Conservation (phyloP, 2,888 invertebrate species). For the Troides helena region DNA sequence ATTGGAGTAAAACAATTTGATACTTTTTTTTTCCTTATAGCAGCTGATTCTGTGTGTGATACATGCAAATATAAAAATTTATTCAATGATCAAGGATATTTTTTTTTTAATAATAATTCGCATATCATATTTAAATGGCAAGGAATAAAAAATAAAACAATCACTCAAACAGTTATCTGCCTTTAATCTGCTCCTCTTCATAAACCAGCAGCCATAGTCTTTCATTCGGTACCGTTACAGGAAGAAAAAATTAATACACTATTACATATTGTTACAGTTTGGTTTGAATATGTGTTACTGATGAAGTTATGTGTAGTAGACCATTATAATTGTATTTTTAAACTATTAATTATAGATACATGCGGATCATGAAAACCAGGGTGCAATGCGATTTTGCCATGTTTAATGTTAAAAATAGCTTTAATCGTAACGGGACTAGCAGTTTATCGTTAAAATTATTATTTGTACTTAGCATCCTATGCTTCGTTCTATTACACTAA, state of each 20-base stretch:
- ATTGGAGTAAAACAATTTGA: too few relatives aligned
- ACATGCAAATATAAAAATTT: too few relatives aligned
- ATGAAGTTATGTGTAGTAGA: slow-evolving; percentile 74
- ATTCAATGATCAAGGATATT: too few relatives aligned
- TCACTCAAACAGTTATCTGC: slow-evolving; percentile 78
- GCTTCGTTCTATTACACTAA: slow-evolving; percentile 74
- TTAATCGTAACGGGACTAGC: slow-evolving; percentile 72
- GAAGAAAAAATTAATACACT: slow-evolving; percentile 77
- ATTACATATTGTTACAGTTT: slow-evolving; percentile 78
- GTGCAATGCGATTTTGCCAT: slow-evolving; percentile 72
- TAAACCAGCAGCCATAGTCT: slow-evolving; percentile 79
- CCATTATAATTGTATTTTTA: slow-evolving; percentile 66
- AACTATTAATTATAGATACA: slow-evolving; percentile 75
- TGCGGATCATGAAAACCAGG: slow-evolving; percentile 78
- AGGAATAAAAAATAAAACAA: slow-evolving; percentile 60
- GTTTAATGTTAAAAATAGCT: slow-evolving; percentile 53
- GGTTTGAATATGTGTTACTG: slow-evolving; percentile 79
- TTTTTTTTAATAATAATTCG: neutral
- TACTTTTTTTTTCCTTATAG: too few relatives aligned
- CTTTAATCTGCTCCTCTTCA: slow-evolving; percentile 76
- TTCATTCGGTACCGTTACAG: slow-evolving; percentile 78
- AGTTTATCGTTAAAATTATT: slow-evolving; percentile 71
- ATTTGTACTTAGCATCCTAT: slow-evolving; percentile 78
- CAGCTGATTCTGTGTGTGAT: too few relatives aligned
- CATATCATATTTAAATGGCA: neutral